Conservation (phyloP, 2,888 invertebrate genomes). For the Eupithecia dodoneata region DNA sequence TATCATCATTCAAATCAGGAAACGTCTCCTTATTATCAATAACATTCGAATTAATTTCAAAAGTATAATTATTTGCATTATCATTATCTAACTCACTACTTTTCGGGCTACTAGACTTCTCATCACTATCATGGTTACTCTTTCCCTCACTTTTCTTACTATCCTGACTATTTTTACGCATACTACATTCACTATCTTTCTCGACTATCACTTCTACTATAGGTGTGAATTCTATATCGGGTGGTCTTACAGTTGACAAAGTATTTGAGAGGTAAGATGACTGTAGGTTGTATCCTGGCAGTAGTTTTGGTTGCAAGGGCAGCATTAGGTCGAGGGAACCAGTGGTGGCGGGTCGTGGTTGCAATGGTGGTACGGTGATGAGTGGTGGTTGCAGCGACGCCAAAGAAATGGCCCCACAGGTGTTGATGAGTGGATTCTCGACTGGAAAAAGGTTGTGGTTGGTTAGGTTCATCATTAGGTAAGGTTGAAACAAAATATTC, state of each 20-base stretch:
- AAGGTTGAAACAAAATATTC: not conserved
- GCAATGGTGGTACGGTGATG: conserved; percentile 85
- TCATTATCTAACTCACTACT: conserved; percentile 52
- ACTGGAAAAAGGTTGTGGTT: conserved; percentile 69
- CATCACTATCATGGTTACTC: conserved; percentile 1
- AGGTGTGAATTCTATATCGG: conserved; percentile 69
- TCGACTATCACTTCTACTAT: conserved; percentile 71
- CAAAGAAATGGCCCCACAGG: conserved; percentile 76
- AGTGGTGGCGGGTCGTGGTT: conserved; percentile 88
- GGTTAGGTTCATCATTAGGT: conserved; percentile 14
- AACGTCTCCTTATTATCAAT: conserved; percentile 65
- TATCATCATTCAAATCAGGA: conserved; percentile 63
- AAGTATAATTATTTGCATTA: conserved; percentile 54
- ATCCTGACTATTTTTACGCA: conserved; percentile 23
- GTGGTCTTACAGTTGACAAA: conserved; percentile 79
- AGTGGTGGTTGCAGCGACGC: conserved; percentile 82
- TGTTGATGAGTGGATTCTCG: conserved; percentile 82
- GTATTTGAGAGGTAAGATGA: conserved; percentile 80
- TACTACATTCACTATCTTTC: conserved; percentile 45
- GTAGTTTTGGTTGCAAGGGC: conserved; percentile 88
- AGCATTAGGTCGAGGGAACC: conserved; percentile 88
- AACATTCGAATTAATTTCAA: conserved; percentile 78
- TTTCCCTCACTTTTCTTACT: conserved; percentile 5
- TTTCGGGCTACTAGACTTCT: conserved; percentile 28
- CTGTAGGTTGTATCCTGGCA: conserved; percentile 83